These are phyloP conservation scores for Eurois occulta DNA, from an alignment of 2,888 invertebrate genomes.

Conservation along the genomic window DNA sequence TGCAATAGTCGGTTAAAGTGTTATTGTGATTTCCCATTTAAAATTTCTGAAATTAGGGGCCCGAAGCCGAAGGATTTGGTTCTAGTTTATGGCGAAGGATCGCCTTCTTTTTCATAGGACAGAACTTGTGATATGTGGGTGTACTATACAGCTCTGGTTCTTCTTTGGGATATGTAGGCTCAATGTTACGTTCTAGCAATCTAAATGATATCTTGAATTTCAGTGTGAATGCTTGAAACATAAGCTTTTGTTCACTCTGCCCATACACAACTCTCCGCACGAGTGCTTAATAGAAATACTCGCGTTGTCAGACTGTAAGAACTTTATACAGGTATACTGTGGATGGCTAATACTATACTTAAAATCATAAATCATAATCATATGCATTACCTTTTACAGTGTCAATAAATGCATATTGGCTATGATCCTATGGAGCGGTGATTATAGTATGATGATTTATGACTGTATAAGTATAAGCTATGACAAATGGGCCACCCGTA, in stretches of 20 bases:
- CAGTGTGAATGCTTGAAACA: not conserved
- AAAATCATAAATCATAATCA: slow-evolving; percentile 6
- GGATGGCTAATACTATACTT: not conserved
- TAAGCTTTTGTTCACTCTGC: not conserved
- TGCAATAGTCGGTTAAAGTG: not conserved
- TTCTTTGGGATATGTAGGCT: not conserved
- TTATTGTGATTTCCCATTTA: not conserved
- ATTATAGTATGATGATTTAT: slow-evolving; percentile 27
- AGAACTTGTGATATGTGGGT: not conserved
- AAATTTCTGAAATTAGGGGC: not conserved
- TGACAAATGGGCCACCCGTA: slow-evolving; percentile 13
- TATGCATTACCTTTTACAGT: slow-evolving; percentile 29
- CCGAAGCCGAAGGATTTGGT: not conserved
- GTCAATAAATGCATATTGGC: slow-evolving; percentile 12
- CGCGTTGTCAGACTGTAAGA: not conserved
- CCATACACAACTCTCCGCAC: not conserved
- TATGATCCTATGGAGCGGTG: slow-evolving; percentile 2
- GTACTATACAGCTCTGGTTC: not conserved
- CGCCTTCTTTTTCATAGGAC: not conserved
- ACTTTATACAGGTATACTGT: not conserved
- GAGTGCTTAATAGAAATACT: not conserved
- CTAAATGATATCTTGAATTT: not conserved
- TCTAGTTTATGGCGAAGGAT: not conserved
- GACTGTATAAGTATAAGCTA: not conserved
- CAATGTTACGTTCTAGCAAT: not conserved